Evolutionary conservation across 2,888 invertebrate species (phyloP).

Genomic region (Anodontia alba): DNA sequence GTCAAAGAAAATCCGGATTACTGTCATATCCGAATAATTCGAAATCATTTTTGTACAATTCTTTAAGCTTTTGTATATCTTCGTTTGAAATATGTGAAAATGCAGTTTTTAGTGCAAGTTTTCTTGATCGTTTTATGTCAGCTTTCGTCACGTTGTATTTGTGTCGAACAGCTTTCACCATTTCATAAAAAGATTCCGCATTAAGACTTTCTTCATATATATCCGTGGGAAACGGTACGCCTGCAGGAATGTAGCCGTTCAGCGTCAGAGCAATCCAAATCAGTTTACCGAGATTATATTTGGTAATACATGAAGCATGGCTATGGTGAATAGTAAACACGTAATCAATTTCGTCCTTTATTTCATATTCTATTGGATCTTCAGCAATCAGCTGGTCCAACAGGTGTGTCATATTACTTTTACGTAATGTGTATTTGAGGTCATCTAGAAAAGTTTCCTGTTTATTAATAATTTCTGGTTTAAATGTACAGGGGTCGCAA

Average conservation of each 20-base stretch:
- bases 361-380: conserved; percentile 47
- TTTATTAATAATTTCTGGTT: conserved; percentile 60
- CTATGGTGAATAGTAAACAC: conserved; percentile 31
- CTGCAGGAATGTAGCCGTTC: conserved; percentile 65
- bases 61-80: conserved; percentile 33
- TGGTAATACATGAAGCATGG: conserved; percentile 29
- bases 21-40: conserved; percentile 53
- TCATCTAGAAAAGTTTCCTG: conserved; percentile 66
- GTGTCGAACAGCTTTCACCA: conserved; percentile 20
- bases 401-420: conserved; percentile 45
- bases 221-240: conserved; percentile 27
- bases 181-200: conserved; percentile 16
- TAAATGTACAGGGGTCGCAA: conserved; percentile 69
- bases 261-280: conserved; percentile 66
- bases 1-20: conserved; percentile 28
- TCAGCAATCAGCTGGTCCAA: conserved; percentile 12
- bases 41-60: conserved; percentile 57
- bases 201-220: conserved; percentile 18
- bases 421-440: conserved; percentile 46
- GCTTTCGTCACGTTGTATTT: conserved; percentile 31
- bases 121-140: conserved; percentile 38
- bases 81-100: conserved; percentile 39
- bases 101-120: conserved; percentile 40
- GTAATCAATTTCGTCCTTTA: conserved; percentile 52
- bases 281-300: conserved; percentile 33